phyloP scores from a whole-genome alignment of 2,797 vertebrate genomes.

The Neosalanx taihuensis region DNA sequence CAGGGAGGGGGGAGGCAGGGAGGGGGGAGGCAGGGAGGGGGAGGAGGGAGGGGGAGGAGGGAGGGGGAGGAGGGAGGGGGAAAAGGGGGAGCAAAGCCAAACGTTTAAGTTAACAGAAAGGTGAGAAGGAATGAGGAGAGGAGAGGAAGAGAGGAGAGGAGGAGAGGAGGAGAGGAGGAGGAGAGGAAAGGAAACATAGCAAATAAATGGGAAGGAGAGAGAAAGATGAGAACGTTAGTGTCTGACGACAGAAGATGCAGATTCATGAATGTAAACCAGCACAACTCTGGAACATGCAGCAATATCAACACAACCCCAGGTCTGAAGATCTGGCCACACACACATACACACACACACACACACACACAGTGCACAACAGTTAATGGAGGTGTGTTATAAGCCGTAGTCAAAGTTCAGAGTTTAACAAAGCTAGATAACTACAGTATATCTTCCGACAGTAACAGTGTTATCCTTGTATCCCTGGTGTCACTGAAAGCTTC shows the following conservation, averaged over 20 bases:
- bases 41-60: constrained; percentile 3
- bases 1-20: constrained; percentile 26
- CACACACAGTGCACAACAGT: constrained; percentile 37
- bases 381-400: constrained; percentile 53
- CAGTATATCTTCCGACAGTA: no score
- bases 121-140: constrained; percentile 50
- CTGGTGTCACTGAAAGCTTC: background rate
- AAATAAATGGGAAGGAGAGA: constrained; percentile 68
- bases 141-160: constrained; percentile 26
- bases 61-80: background rate
- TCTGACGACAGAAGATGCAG: constrained; percentile 66
- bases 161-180: no score
- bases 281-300: constrained; percentile 49
- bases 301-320: constrained; percentile 31
- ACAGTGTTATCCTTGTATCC: background rate
- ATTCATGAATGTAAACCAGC: constrained; percentile 58
- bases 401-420: constrained; percentile 22
- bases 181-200: constrained; percentile 35
- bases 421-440: background rate
- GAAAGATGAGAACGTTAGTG: constrained; percentile 77
- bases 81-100: constrained; percentile 44
- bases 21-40: background rate
- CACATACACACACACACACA: constrained; percentile 32
- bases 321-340: constrained; percentile 41
- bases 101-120: constrained; percentile 48